Evolutionary conservation across 2,113 vertebrate genomes (phyloP).

Genomic region (Micromys minutus): DNA sequence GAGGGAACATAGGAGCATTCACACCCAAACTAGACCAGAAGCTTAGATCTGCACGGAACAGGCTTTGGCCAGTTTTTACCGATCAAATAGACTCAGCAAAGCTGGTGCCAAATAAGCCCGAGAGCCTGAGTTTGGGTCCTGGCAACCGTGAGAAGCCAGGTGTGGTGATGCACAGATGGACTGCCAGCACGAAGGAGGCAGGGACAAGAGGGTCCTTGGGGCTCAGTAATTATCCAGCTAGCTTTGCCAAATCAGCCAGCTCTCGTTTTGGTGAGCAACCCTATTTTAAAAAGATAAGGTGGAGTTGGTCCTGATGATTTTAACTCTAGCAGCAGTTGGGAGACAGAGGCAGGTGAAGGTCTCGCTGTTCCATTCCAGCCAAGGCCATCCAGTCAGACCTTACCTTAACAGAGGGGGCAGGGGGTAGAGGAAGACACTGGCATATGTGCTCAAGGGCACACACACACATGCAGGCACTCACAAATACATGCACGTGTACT

Average conservation of each 20-base stretch:
- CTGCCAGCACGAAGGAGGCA: neutral
- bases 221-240: neutral
- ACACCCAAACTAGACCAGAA: neutral
- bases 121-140: neutral
- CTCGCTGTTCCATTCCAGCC: neutral
- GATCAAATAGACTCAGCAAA: neutral
- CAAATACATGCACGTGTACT: neutral
- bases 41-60: neutral
- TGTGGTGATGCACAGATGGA: too few relatives aligned
- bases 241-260: neutral
- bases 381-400: too few relatives aligned
- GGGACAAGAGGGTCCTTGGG: neutral
- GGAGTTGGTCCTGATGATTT: neutral
- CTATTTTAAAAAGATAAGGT: neutral
- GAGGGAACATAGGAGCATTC: neutral
- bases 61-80: neutral
- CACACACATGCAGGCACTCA: neutral
- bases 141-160: neutral
- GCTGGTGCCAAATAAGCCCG: neutral
- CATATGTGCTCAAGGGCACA: too few relatives aligned
- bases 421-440: neutral
- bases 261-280: neutral
- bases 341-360: neutral
- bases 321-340: neutral
- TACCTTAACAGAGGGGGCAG: neutral